Percentiles rank a stretch among this genome's conserved stretches.
phyloP scores from a whole-genome alignment of 2,113 vertebrate species.

The Trinectes maculatus region DNA sequence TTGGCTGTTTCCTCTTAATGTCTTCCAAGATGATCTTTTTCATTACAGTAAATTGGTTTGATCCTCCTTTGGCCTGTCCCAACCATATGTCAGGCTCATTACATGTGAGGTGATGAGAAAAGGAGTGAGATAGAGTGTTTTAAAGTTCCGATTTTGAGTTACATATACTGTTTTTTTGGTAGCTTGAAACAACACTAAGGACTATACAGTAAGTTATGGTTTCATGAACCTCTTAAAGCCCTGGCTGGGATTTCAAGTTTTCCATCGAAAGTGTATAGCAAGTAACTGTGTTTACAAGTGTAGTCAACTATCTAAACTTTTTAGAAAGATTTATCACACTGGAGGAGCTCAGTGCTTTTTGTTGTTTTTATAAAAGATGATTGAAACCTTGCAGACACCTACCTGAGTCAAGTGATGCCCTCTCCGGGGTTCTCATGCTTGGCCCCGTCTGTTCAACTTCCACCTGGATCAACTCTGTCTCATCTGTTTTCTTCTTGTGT shows the following conservation, averaged over 20 bases:
- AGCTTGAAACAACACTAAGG: no score
- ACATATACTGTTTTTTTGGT: no score
- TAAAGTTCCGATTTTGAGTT: neutral
- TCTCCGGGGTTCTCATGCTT: constrained; percentile 84
- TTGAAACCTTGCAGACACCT: constrained; percentile 26
- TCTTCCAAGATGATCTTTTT: constrained; percentile 40
- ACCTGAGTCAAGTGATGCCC: constrained; percentile 91
- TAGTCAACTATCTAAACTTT: no score
- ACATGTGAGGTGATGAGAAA: neutral
- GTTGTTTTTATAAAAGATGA: neutral
- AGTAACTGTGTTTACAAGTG: no score
- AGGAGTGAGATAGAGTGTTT: neutral
- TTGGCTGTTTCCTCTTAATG: constrained; percentile 39
- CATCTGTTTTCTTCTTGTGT: constrained; percentile 90
- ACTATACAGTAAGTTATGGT: neutral
- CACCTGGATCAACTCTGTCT: constrained; percentile 91
- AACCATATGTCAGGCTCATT: constrained; percentile 16
- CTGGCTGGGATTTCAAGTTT: no score
- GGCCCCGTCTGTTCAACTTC: constrained; percentile 87
- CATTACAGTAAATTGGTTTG: constrained; percentile 31
- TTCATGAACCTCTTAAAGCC: neutral
- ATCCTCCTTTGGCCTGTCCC: constrained; percentile 12
- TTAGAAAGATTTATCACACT: neutral
- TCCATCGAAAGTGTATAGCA: no score
- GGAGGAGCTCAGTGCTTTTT: neutral